Conservation (phyloP, 1,140 invertebrate species). For the Wasmannia auropunctata region DNA sequence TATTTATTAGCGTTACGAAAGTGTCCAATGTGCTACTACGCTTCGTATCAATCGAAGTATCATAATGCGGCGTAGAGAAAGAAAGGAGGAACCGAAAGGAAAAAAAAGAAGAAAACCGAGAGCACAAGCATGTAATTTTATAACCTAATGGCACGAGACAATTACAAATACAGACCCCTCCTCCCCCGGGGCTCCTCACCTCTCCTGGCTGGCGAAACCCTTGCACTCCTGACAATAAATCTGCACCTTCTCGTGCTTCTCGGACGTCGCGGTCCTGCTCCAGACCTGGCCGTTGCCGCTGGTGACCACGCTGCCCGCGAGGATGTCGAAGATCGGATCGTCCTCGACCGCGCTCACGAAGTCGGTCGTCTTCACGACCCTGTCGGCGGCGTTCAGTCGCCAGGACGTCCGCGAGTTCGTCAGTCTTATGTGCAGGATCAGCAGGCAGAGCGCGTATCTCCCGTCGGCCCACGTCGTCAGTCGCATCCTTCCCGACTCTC, state of each 20-base stretch:
- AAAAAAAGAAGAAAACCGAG: neutral
- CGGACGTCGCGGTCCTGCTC: conserved; percentile 79
- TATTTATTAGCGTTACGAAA: conserved; percentile 38
- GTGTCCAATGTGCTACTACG: conserved; percentile 36
- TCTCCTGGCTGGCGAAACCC: conserved; percentile 76
- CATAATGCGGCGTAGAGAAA: neutral
- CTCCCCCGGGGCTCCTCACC: conserved; percentile 74
- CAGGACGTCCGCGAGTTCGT: conserved; percentile 83
- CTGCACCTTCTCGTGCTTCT: conserved; percentile 78
- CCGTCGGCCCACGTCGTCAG: conserved; percentile 32
- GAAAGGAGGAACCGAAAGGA: neutral
- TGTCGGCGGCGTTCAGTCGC: conserved; percentile 81
- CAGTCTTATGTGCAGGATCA: conserved; percentile 80
- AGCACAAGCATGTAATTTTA: neutral
- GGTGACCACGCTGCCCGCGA: conserved; percentile 75
- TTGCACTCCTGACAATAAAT: conserved; percentile 81
- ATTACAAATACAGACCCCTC: no score
- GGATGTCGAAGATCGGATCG: conserved; percentile 81
- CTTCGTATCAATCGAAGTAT: neutral
- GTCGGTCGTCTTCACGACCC: conserved; percentile 80
- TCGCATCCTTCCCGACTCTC: conserved; percentile 11
- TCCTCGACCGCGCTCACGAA: conserved; percentile 74
- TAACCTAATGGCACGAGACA: conserved; percentile 12
- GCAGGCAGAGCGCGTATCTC: conserved; percentile 76
- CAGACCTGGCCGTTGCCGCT: conserved; percentile 79